Evolutionary conservation across 1,140 invertebrate species (phyloP), one percentile per base, ranked within the genome.

Genomic region (Phenacoccus solenopsis): DNA sequence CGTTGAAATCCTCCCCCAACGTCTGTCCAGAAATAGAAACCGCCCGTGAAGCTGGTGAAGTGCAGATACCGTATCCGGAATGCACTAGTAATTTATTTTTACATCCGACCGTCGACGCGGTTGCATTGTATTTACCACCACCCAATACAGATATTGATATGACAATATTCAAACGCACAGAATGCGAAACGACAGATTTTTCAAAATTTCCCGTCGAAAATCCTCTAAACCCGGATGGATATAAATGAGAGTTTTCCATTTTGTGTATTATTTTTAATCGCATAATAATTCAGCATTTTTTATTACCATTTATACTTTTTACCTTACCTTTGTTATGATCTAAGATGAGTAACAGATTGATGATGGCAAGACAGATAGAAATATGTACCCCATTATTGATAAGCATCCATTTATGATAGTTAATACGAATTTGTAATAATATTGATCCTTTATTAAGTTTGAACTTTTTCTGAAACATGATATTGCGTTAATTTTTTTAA

Each of bases 101-200:
- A 10, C 21, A 20, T 64, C 70, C 70, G n/a, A 24, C 70, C 1
- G 7, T 64, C 4, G 30, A 28, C 59, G 49, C 27, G 10, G 38
- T 59, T 28, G 67, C 70, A 4, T 9, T 38, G 1, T 69, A 69
- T 68, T 67, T 71, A 10, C 70, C 70, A 16, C 70, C 70, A 24
- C 70, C 70, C 12, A 38, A 59, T 28, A 24, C 28, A 13, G 38
- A 71, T 20, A 30, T 68, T 22, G 67, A 69, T 28, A 71, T 71
- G 70, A 69, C 24, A 28, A 28, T 61, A n/a, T 71, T 71, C 67
- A 68, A 68, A 16, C 28, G 28, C 20, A 28, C 38, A 7, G 35
- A 57, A 57, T 35, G 38, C 7, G 27, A 49, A 30, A 9, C 27
- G 28, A 69, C 68, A 13, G 70, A 71, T 28, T 59, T 67, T 3